These are phyloP conservation scores for Eulemur rufifrons DNA, from an alignment of 2,113 vertebrate species.

Conservation along the genomic window DNA sequence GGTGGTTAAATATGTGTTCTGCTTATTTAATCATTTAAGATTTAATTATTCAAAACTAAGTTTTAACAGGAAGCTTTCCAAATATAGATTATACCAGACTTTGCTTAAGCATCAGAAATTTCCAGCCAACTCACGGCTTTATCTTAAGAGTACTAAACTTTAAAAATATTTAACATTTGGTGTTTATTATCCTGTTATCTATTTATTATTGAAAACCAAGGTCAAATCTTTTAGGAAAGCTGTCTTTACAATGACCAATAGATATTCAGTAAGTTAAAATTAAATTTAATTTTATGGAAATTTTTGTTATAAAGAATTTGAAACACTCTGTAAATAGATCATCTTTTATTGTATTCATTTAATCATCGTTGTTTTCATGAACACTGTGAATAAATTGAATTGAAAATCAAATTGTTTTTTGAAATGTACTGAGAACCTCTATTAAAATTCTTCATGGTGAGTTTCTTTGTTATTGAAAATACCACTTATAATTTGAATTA, in stretches of 20 bases:
- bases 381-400: slow-evolving; percentile 47
- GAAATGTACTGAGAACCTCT: slow-evolving; percentile 17
- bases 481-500: slow-evolving; percentile 14
- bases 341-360: slow-evolving; percentile 42
- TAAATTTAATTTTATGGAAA: not conserved
- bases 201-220: not conserved
- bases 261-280: slow-evolving; percentile 31
- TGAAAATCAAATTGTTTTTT: slow-evolving; percentile 55
- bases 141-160: not conserved
- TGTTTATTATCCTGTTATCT: not conserved
- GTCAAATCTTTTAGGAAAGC: not conserved
- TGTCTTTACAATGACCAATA: not conserved
- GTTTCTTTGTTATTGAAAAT: slow-evolving; percentile 48
- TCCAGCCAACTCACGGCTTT: not conserved
- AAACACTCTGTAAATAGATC: not conserved
- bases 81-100: slow-evolving; percentile 25
- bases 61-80: slow-evolving; percentile 24
- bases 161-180: not conserved
- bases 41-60: slow-evolving; percentile 29
- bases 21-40: slow-evolving; percentile 31
- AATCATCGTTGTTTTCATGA: slow-evolving; percentile 40
- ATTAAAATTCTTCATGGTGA: slow-evolving; percentile 38
- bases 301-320: slow-evolving; percentile 32
- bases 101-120: slow-evolving; percentile 21
- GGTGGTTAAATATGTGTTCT: slow-evolving; percentile 22